Conservation (phyloP, 2,888 invertebrate species). For the Camponotus fellah region DNA sequence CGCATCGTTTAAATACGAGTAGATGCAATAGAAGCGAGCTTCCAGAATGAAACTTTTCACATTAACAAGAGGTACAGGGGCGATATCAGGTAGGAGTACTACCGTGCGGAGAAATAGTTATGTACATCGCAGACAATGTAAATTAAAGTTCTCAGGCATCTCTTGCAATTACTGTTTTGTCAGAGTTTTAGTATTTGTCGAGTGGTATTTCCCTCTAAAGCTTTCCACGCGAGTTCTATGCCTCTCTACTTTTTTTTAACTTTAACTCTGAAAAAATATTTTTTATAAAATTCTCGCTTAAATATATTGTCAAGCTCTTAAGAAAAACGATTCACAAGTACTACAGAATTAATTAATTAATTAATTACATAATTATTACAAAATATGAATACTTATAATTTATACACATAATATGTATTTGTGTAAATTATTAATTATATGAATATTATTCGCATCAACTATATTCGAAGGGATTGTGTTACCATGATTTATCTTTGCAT, state of each 20-base stretch:
- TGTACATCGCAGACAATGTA: slow-evolving; percentile 5
- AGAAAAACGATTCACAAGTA: not conserved
- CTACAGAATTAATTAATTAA: too few relatives aligned
- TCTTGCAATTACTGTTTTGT: slow-evolving; percentile 35
- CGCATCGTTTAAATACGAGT: slow-evolving; percentile 69
- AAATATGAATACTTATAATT: not conserved
- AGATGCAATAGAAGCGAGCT: slow-evolving; percentile 56
- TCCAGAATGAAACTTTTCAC: slow-evolving; percentile 69
- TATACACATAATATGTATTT: not conserved
- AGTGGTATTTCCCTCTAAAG: not conserved
- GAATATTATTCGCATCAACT: not conserved
- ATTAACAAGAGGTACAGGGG: slow-evolving; percentile 66
- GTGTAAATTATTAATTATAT: not conserved
- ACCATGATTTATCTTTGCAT: not conserved
- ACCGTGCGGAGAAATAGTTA: slow-evolving; percentile 43
- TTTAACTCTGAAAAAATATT: not conserved
- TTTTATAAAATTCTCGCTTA: not conserved
- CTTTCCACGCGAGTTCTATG: not conserved
- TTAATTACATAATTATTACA: too few relatives aligned
- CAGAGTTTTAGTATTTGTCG: slow-evolving; percentile 33
- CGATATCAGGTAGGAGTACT: slow-evolving; percentile 31
- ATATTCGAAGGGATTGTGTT: not conserved
- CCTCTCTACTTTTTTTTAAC: not conserved
- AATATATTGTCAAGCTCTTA: slow-evolving; percentile 4
- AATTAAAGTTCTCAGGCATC: slow-evolving; percentile 44